Evolutionary conservation across 2,113 vertebrate genomes (phyloP), one percentile per base, ranked within the genome.

Genomic region (Paracanthobrama guichenoti): DNA sequence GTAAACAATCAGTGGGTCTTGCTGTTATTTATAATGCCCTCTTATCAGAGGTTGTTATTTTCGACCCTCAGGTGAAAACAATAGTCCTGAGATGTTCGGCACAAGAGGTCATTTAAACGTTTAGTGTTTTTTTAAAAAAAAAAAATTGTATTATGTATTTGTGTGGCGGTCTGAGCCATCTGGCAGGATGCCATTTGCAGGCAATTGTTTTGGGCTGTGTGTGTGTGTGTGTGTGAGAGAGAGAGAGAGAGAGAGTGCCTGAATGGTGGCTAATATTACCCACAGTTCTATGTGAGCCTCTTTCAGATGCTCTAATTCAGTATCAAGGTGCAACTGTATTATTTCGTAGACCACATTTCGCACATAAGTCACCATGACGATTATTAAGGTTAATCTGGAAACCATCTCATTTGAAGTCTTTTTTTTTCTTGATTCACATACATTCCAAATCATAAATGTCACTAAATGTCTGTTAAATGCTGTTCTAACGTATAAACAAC

Each of bases 131-230:
- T 48, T 48, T n/a, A n/a, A n/a, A n/a, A n/a, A n/a, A n/a, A n/a
- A n/a, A n/a, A n/a, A n/a, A n/a, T n/a, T 24, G 81, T 90, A 77
- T 55, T 24, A 11, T 9, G 46, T 86, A 84, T 93, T 88, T 85
- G 69, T 86, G 69, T 88, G 72, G 31, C 87, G 13, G 75, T 86
- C 88, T 81, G 76, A 84, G 60, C n/a, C 80, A 79, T 85, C 87
- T 89, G 89, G 89, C 90, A 48, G 67, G 22, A 22, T 87, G 88
- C 88, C 89, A 90, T 89, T 89, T 86, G 88, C 80, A 62, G 81
- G 85, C 87, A 88, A 73, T 42, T 67, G 55, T 87, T 90, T 86
- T 87, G 84, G 89, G 88, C 84, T 20, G 13, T 14, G 46, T 14
- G 46, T 50, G 48, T 48, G 46, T 50, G 13, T 50, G 20, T 57